Evolutionary conservation across 2,797 vertebrate species (phyloP).

Genomic region (Clangula hyemalis): DNA sequence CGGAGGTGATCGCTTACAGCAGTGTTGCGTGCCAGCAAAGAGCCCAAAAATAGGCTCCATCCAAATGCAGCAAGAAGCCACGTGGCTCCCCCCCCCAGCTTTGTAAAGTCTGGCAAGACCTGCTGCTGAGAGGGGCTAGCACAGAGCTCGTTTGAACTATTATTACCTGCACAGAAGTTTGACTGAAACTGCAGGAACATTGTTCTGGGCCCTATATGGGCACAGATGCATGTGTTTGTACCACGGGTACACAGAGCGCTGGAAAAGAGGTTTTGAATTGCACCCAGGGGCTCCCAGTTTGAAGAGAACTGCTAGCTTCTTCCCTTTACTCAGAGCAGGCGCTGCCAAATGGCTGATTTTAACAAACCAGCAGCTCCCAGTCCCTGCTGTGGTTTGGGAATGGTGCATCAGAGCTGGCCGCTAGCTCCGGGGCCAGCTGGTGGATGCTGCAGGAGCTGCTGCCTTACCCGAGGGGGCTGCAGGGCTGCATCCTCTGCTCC

Average conservation of each 20-base stretch:
- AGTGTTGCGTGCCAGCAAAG: not conserved
- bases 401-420: not conserved
- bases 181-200: rapidly evolving
- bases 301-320: not conserved
- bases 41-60: not conserved
- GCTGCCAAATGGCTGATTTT: not conserved
- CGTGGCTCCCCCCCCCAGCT: no score
- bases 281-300: not conserved
- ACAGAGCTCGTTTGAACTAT: not conserved
- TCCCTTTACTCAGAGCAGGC: not conserved
- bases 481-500: not conserved
- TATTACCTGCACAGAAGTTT: rapidly evolving
- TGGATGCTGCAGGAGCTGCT: not conserved
- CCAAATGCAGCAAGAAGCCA: rapidly evolving
- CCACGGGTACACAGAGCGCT: not conserved
- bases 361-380: not conserved
- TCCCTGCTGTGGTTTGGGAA: not conserved
- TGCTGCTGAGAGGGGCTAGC: not conserved
- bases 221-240: rapidly evolving
- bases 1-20: rapidly evolving
- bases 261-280: not conserved
- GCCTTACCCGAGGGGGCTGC: not conserved
- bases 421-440: not conserved
- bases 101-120: not conserved
- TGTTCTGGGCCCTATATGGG: no score